phyloP scores from a whole-genome alignment of 2,797 vertebrate species.

The Gymnothorax javanicus region DNA sequence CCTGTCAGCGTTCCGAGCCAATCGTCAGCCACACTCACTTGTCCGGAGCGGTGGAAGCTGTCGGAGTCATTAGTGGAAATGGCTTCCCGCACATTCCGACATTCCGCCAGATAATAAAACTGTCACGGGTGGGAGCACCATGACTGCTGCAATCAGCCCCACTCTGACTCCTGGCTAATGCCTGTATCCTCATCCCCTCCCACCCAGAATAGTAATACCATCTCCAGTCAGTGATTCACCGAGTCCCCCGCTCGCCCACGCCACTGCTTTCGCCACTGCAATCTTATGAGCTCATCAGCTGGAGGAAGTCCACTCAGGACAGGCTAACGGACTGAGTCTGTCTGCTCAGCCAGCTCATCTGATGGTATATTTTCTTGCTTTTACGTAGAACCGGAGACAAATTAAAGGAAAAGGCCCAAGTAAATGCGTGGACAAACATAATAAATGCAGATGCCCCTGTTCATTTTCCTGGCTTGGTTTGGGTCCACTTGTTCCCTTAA shows the following conservation, averaged over 20 bases:
- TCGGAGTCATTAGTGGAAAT: conserved; percentile 71
- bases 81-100: conserved; percentile 66
- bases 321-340: background rate
- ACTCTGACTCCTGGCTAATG: conserved; percentile 21
- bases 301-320: background rate
- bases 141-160: conserved; percentile 41
- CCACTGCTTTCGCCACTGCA: background rate
- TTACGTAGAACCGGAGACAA: background rate
- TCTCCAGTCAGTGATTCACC: conserved; percentile 34
- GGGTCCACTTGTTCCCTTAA: too few species aligned
- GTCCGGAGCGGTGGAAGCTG: conserved; percentile 66
- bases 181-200: conserved; percentile 11
- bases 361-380: background rate
- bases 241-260: conserved; percentile 28
- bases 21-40: conserved; percentile 74
- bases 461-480: too few species aligned
- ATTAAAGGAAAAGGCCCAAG: too few species aligned
- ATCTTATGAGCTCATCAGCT: conserved; percentile 12
- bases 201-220: conserved; percentile 19
- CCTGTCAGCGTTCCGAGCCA: conserved; percentile 19
- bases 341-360: background rate
- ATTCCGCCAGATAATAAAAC: conserved; percentile 71
- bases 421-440: too few species aligned
- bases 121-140: conserved; percentile 59
- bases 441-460: too few species aligned